phyloP scores from a whole-genome alignment of 2,113 vertebrate genomes.

The Crotalus viridis region DNA sequence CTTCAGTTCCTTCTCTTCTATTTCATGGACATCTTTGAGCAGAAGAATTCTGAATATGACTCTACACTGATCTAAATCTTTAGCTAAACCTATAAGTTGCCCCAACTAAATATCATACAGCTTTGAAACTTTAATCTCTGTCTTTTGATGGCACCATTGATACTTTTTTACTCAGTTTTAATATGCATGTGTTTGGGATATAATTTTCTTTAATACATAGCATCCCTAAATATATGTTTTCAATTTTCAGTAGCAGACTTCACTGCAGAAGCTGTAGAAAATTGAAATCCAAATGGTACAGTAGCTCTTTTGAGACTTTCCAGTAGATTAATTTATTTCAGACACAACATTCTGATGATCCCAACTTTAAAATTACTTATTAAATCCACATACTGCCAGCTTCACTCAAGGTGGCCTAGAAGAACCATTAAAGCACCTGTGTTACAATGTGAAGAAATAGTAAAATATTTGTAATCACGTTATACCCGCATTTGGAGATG shows the following conservation, averaged over 20 bases:
- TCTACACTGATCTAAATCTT: background rate
- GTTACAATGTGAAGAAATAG: background rate
- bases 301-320: background rate
- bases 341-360: background rate
- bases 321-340: background rate
- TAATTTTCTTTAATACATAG: background rate
- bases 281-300: background rate
- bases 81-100: background rate
- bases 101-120: background rate
- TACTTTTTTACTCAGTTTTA: background rate
- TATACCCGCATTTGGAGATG: background rate
- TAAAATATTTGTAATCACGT: background rate
- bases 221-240: background rate
- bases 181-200: background rate
- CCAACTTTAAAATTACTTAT: background rate
- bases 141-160: background rate
- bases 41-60: background rate
- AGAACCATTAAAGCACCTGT: background rate
- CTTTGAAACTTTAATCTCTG: background rate
- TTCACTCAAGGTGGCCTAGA: background rate
- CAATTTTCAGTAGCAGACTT: background rate
- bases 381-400: background rate
- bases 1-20: background rate
- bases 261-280: background rate
- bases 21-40: background rate